Conservation (phyloP, 2,888 invertebrate species). For the Cephus nigrinus region DNA sequence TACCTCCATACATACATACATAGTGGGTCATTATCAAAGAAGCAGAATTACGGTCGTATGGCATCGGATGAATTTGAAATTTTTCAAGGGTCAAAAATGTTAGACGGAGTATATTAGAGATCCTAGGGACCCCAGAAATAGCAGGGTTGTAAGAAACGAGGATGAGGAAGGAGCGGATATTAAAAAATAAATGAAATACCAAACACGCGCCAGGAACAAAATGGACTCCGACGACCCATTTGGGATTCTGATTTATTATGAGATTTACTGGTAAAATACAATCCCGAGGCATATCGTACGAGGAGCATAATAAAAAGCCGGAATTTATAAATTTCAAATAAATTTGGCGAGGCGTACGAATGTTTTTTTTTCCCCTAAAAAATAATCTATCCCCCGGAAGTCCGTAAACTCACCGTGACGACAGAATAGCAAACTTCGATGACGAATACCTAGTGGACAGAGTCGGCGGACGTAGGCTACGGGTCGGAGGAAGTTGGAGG, state of each 20-base stretch:
- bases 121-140: background rate
- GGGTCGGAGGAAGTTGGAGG: background rate
- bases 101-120: background rate
- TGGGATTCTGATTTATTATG: background rate
- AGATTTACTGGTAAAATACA: background rate
- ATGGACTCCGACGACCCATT: background rate
- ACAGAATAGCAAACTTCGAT: background rate
- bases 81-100: background rate
- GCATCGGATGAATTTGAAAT: background rate
- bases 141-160: background rate
- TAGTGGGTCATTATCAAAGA: too few relatives aligned
- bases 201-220: background rate
- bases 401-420: background rate
- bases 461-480: background rate
- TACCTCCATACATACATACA: background rate
- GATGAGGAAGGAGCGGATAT: slow-evolving; percentile 31
- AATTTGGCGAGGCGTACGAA: background rate
- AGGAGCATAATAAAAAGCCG: background rate
- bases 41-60: background rate
- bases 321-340: background rate
- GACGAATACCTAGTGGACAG: background rate
- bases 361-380: background rate
- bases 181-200: slow-evolving; percentile 41
- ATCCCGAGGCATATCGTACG: background rate
- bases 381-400: background rate